Conservation (phyloP, 2,113 vertebrate genomes). For the Stercorarius parasiticus region DNA sequence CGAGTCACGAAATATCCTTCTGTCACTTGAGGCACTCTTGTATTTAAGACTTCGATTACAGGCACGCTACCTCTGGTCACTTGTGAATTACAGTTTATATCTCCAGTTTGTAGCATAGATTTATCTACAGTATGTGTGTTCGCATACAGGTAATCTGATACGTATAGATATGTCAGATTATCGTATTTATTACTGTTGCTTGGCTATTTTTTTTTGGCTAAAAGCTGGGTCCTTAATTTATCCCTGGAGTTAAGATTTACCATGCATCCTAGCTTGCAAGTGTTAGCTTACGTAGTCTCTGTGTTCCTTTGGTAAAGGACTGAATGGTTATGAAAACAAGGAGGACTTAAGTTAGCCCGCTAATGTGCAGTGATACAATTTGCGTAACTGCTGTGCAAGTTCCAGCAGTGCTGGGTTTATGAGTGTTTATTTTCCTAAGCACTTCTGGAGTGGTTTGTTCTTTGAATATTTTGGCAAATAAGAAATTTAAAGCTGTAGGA, state of each 20-base stretch:
- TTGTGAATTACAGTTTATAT: neutral
- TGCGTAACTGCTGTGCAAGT: neutral
- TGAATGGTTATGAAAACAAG: neutral
- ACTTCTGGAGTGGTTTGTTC: neutral
- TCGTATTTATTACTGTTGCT: neutral
- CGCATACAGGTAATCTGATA: neutral
- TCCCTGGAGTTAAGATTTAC: neutral
- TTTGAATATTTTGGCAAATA: neutral
- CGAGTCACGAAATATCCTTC: neutral
- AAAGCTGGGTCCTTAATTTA: neutral
- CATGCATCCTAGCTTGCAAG: neutral
- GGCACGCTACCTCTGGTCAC: accelerated
- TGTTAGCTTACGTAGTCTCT: neutral
- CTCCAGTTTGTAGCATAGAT: neutral
- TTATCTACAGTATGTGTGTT: neutral
- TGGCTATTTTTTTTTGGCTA: neutral
- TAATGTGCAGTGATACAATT: neutral
- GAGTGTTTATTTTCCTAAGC: neutral
- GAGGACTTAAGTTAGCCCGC: neutral
- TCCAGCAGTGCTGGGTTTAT: neutral
- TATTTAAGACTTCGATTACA: neutral
- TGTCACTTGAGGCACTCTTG: neutral
- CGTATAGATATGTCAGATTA: neutral
- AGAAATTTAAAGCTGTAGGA: neutral
- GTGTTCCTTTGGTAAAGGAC: neutral